Evolutionary conservation across 2,888 invertebrate genomes (phyloP).

Genomic region (Machimus atricapillus): DNA sequence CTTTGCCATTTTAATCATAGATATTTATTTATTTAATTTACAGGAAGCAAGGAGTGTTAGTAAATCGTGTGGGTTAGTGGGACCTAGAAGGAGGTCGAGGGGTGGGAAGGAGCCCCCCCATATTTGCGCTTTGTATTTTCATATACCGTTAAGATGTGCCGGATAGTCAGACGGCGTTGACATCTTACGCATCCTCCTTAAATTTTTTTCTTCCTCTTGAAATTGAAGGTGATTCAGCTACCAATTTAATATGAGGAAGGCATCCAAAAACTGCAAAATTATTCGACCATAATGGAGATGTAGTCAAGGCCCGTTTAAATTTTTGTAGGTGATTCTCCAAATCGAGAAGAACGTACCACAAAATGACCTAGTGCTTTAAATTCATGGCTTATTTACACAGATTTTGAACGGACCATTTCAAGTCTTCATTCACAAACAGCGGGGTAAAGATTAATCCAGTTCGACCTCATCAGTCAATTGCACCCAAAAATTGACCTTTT

Average conservation of each 20-base stretch:
- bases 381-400: background rate
- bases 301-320: background rate
- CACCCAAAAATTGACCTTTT: background rate
- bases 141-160: no score
- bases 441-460: background rate
- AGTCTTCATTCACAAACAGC: background rate
- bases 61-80: no score
- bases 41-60: no score
- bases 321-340: background rate
- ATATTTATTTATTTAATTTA: no score
- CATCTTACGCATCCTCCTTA: no score
- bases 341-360: background rate
- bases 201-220: background rate
- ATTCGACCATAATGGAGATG: background rate
- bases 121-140: no score
- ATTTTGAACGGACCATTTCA: background rate
- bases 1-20: no score
- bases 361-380: background rate
- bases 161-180: no score
- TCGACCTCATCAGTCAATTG: background rate
- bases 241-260: background rate
- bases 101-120: no score
- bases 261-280: background rate
- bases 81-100: no score
- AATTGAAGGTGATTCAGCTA: slow-evolving; percentile 7